Conservation (phyloP, 2,888 invertebrate species). For the Lingula anatina region DNA sequence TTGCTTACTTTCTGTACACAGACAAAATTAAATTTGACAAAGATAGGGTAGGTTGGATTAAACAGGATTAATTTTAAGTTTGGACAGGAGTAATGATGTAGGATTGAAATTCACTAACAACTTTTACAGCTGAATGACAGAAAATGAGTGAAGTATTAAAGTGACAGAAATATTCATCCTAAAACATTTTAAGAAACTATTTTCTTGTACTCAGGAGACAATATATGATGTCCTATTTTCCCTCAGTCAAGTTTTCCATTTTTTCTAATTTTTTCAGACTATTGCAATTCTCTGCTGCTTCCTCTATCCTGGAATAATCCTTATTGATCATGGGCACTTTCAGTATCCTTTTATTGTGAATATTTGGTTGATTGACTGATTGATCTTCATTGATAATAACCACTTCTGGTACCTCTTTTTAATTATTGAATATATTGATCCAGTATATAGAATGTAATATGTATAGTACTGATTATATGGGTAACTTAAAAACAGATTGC, state of each 20-base stretch:
- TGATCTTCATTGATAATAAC: neutral
- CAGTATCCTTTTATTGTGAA: constrained; percentile 62
- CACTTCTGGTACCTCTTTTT: neutral
- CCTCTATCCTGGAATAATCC: constrained; percentile 80
- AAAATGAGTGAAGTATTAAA: too few species aligned
- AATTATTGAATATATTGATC: too few species aligned
- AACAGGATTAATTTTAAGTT: too few species aligned
- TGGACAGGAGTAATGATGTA: too few species aligned
- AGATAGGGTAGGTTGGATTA: constrained; percentile 5
- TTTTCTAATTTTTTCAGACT: constrained; percentile 20
- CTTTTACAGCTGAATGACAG: too few species aligned
- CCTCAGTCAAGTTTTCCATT: constrained; percentile 1
- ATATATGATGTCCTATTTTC: neutral
- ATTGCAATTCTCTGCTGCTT: constrained; percentile 54
- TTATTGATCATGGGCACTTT: constrained; percentile 98
- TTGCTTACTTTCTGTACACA: constrained; percentile 24
- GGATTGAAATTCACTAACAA: too few species aligned
- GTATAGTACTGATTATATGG: too few species aligned
- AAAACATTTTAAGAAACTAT: too few species aligned
- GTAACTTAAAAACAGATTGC: too few species aligned
- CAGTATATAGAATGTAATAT: too few species aligned
- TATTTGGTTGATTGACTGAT: neutral
- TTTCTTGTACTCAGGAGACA: too few species aligned
- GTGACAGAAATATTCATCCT: too few species aligned
- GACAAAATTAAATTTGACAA: constrained; percentile 1